Evolutionary conservation across 37 sponge, comb jelly and placozoan genomes (phyloP), one percentile per base, ranked within the genome.

Genomic region (Spongilla lacustris): DNA sequence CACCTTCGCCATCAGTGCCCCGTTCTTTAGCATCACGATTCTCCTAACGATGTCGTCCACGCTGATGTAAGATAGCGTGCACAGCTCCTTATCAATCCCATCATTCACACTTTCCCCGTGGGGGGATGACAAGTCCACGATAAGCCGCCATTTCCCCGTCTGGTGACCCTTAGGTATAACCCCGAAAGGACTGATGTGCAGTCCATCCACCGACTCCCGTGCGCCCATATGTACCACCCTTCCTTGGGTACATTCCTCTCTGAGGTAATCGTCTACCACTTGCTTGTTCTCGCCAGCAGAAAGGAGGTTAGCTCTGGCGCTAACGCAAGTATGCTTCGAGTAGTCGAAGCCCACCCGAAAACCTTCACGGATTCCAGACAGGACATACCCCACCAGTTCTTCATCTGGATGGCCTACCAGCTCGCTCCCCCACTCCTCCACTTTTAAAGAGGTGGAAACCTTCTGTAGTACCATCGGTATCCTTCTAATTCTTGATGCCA

Each of bases 21-120:
- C 75, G 4, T 22, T 38, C 2, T 75, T 37, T 23, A 74, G 75
- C 22, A 3, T 23, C 30, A 76, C 21, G 23, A 83, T 48, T 14
- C 2, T 32, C 4, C 19, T 71, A 21, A 24, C 75, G 27, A 74
- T 27, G 5, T 77, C 76, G 77, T 83, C 75, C 21, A 83, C 84
- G 36, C 50, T 41, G 58, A 83, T 48, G 35, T 82, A 82, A 2
- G 30, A 32, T 36, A 82, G 71, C 6, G 71, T 31, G 83, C 71
- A 82, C 26, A 69, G 83, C 30, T 82, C 83, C 71, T n/a, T 23
- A 30, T 30, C 28, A 30, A 82, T 82, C 33, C 83, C 83, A 22
- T 82, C 71, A 71, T 70, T 82, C 36, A 82, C 71, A 50, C 81
- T 79, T 25, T 28, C 58, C n/a, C 67, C 28, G 26, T 26, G 24